Evolutionary conservation across 2,888 invertebrate genomes (phyloP).

Genomic region (Drosophila siamana): DNA sequence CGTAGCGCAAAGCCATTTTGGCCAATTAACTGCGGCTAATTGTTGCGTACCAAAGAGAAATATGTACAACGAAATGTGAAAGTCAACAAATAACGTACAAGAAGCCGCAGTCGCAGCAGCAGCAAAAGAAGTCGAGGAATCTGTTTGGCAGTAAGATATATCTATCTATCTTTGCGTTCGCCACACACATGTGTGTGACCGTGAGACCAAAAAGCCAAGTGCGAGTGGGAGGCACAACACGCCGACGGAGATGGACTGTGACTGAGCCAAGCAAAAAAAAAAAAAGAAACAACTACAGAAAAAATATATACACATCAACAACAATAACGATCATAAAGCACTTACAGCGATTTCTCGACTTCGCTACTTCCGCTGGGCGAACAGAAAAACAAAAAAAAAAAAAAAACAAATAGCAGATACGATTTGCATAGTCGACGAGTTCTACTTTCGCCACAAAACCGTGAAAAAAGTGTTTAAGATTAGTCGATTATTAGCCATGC

Average conservation of each 20-base stretch:
- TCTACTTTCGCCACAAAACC: constrained; percentile 70
- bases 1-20: constrained; percentile 76
- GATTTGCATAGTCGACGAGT: constrained; percentile 66
- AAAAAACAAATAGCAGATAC: constrained; percentile 13
- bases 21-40: constrained; percentile 79
- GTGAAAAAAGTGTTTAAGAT: constrained; percentile 6
- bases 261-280: constrained; percentile 3
- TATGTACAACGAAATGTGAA: constrained; percentile 29
- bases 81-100: constrained; percentile 27
- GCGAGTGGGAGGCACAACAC: constrained; percentile 19
- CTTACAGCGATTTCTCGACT: constrained; percentile 64
- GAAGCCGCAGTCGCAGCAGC: not conserved
- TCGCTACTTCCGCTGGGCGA: constrained; percentile 63
- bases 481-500: constrained; percentile 3
- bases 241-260: constrained; percentile 7
- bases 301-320: not conserved
- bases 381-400: constrained; percentile 12
- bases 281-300: too few relatives aligned
- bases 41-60: constrained; percentile 67
- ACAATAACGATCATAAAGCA: constrained; percentile 53
- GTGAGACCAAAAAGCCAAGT: constrained; percentile 16
- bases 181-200: constrained; percentile 14
- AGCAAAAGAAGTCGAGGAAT: constrained; percentile 8
- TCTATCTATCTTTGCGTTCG: not conserved
- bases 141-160: constrained; percentile 1